Conservation (phyloP, 2,113 vertebrate species). For the Struthidea cinerea region DNA sequence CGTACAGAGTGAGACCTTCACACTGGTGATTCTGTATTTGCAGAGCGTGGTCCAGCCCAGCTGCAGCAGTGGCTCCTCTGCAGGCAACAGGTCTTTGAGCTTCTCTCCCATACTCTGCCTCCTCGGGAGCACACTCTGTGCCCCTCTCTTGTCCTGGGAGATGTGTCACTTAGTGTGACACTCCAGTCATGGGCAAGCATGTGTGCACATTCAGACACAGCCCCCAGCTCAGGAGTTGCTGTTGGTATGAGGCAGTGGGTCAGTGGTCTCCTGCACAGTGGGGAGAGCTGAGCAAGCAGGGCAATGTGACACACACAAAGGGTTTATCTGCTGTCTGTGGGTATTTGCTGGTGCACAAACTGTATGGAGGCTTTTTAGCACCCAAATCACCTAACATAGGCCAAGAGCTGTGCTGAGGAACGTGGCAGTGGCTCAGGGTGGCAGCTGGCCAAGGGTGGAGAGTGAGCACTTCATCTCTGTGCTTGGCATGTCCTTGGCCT, state of each 20-base stretch:
- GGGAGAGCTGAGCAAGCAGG: background rate
- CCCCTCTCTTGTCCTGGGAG: background rate
- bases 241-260: too few species aligned
- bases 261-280: background rate
- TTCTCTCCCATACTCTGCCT: background rate
- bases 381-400: background rate
- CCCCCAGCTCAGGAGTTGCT: background rate
- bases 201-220: background rate
- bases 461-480: background rate
- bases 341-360: background rate
- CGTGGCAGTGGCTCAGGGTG: background rate
- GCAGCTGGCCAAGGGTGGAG: background rate
- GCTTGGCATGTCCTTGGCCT: background rate
- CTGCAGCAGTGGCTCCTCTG: background rate
- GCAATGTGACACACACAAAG: background rate
- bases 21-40: background rate
- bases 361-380: background rate
- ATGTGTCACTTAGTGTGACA: background rate
- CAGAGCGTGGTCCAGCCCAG: background rate
- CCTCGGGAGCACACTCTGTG: background rate
- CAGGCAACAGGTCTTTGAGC: background rate
- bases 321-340: background rate
- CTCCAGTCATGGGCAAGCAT: rapidly evolving
- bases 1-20: background rate
- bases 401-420: background rate